Conservation (phyloP, 1,140 invertebrate genomes). For the Drosophila trapezifrons region DNA sequence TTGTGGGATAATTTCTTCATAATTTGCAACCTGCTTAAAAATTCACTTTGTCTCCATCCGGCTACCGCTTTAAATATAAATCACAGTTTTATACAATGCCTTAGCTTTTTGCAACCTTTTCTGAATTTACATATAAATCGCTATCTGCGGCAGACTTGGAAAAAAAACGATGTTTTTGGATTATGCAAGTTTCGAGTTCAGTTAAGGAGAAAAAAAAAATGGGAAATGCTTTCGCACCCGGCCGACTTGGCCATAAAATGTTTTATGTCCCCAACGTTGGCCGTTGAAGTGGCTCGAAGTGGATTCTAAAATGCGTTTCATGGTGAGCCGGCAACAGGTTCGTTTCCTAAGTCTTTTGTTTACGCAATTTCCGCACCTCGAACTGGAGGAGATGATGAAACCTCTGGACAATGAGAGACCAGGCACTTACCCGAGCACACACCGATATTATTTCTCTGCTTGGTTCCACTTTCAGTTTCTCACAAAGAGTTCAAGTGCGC, state of each 20-base stretch:
- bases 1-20: background rate
- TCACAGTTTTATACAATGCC: slow-evolving; percentile 39
- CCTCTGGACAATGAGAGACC: slow-evolving; percentile 55
- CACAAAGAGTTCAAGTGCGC: slow-evolving; percentile 80
- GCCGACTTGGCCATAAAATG: slow-evolving; percentile 40
- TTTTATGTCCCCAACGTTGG: slow-evolving; percentile 34
- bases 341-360: slow-evolving; percentile 76
- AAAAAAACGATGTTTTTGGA: slow-evolving; percentile 11
- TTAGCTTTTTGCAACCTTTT: slow-evolving; percentile 46
- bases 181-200: slow-evolving; percentile 42
- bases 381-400: slow-evolving; percentile 55
- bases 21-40: slow-evolving; percentile 2
- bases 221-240: slow-evolving; percentile 58
- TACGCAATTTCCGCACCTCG: slow-evolving; percentile 66
- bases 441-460: slow-evolving; percentile 48
- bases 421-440: slow-evolving; percentile 29
- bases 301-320: slow-evolving; percentile 63
- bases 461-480: slow-evolving; percentile 76
- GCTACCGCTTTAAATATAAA: slow-evolving; percentile 31
- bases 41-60: slow-evolving; percentile 21
- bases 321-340: slow-evolving; percentile 53
- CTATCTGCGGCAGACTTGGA: slow-evolving; percentile 5
- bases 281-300: slow-evolving; percentile 22
- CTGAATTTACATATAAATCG: slow-evolving; percentile 66
- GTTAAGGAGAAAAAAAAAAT: slow-evolving; percentile 43